Evolutionary conservation across 2,888 invertebrate genomes (phyloP), one percentile per base, ranked within the genome.

Genomic region (Oligia latruncula): DNA sequence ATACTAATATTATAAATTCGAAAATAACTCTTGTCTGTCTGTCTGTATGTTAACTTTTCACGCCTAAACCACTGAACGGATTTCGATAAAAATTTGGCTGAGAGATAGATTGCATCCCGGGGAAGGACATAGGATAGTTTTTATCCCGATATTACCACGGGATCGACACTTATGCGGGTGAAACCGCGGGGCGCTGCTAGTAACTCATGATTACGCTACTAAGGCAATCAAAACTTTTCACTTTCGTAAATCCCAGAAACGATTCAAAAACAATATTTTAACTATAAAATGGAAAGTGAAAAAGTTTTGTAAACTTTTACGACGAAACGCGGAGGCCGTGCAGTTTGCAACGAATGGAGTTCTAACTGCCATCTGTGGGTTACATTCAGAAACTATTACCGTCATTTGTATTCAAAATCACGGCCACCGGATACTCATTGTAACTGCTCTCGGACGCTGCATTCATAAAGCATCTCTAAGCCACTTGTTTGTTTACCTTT

Each of bases 341-440:
- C 77, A 58, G 29, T 40, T 64, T 49, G 43, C 40, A 62, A 46
- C 15, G 43, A 43, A 60, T 40, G 17, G 9, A 40, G 49, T 58
- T 70, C 40, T 8, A 15, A n/a, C 17, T 23, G 78, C 78, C 68
- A 81, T 83, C 84, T 81, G 20, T 83, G 23, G 13, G 20, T 29
- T 83, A 68, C 58, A 70, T 49, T 78, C 20, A 58, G 15, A 17
- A 82, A 55, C 46, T 55, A n/a, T 23, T 67, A n/a, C 35, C 20
- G n/a, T n/a, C 62, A 40, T 65, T 72, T 49, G 58, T 23, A 49
- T 74, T 55, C 17, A 40, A 46, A 52, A 29, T 43, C 49, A 43
- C 17, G 17, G 23, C 35, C 13, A 76, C 35, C 40, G 58, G 72
- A 49, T 35, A 23, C 29, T 49, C 29, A 71, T 78, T 78, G 1